Evolutionary conservation across 1,140 invertebrate genomes (phyloP), one percentile per base, ranked within the genome.

Genomic region (Drosophila kanapiae): DNA sequence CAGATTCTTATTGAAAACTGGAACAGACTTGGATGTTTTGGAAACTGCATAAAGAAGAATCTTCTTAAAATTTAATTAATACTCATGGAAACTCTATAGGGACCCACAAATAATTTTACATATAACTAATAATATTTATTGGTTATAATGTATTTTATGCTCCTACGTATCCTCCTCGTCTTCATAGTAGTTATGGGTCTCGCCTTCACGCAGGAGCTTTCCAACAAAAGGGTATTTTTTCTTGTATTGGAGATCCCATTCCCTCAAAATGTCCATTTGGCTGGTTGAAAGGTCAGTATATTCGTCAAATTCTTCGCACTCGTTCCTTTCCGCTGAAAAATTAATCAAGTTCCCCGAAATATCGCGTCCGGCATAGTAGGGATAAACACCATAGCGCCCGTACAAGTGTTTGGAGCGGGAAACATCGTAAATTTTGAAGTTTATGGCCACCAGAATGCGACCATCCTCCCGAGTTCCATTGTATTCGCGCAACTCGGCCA

Each of bases 351-450:
- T 69, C 0, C 79, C 38, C 0, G 83, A 82, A 40, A 82, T 82
- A 37, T 86, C 83, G 18, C 75, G 37, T 1, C 83, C 83, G 6
- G 75, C 83, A 47, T 76, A 82, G 40, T 67, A 67, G 1, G 82
- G 70, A 65, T 86, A 82, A 7, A 58, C 27, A 8, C 83, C 83
- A n/a, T 42, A 27, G n/a, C 27, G 14, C 0, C 83, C 83, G 27
- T 86, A 86, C 37, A 76, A 79, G 42, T 86, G 70, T 13, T 35
- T 58, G 14, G 78, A 69, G 13, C 27, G n/a, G 3, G 83, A 61
- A 0, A 86, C 83, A 51, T 86, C 83, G 27, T 86, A 86, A 4
- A 86, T 48, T 33, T 72, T 65, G 16, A 71, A 75, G 58, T 86
- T 79, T 6, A 86, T 62, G 9, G 82, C 82, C 16, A 86, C 43